Base-by-base conservation (phyloP, 2,797 vertebrate species). In the Pseudochromis fuscus region DNA sequence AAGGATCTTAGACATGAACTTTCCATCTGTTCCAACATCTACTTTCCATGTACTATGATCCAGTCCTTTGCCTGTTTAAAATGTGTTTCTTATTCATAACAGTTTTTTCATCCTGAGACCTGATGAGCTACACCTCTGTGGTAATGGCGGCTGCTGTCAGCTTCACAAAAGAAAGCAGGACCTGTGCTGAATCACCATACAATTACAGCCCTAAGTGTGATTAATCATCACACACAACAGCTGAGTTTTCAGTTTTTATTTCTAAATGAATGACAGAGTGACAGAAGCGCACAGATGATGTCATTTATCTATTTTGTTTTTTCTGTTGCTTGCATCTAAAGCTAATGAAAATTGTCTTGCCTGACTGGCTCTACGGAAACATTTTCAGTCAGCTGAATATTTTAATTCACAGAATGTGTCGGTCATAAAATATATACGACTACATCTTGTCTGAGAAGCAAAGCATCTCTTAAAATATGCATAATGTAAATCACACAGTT, bases 401-500 rank as follows among this genome's bases (percentile, higher is more conserved):
- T 81, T 65, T 66, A 27, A 67, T 53, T 46, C 2, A 2, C n/a
- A 19, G 13, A 74, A 56, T 23, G 52, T 65, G 59, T 63, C 57
- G 37, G 42, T 64, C 56, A 74, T 67, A 8, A 70, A 83, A 72
- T 72, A 85, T 74, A 70, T 44, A 83, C 52, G 55, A 18, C 48
- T 28, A 31, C 57, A 68, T 58, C 61, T 68, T 55, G 60, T 75
- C 59, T 55, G 52, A 56, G 50, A 67, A 66, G 69, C 24, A 21
- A 64, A 65, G 67, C 64, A 46, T 24, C 50, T 78, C n/a, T 60
- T 73, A 33, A 86, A 79, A 82, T 50, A 72, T 87, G 46, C 38
- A 85, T 61, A 61, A 70, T 63, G 61, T 70, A 75, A 86, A 77
- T 82, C 52, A 73, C 37, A 73, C 38, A 55, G 45, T 48, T 48